phyloP scores from a whole-genome alignment of 2,888 invertebrate species.

The Euproctis similis region DNA sequence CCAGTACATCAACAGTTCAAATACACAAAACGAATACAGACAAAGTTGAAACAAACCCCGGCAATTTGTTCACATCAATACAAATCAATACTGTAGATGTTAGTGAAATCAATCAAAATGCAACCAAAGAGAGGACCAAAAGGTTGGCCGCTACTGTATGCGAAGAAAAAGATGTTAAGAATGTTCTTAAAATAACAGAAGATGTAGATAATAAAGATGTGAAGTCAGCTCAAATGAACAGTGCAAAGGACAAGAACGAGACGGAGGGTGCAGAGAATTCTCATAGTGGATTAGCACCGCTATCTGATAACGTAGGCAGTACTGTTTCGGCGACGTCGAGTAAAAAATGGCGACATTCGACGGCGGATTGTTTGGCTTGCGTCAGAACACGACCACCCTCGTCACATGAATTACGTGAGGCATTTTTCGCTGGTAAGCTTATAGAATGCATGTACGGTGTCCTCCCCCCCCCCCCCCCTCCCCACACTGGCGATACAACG shows the following conservation, averaged over 20 bases:
- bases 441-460: slow-evolving; percentile 1
- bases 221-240: background rate
- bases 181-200: slow-evolving; percentile 11
- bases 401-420: slow-evolving; percentile 62
- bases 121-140: slow-evolving; percentile 29
- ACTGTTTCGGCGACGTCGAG: slow-evolving; percentile 4
- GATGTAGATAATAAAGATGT: slow-evolving; percentile 17
- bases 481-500: too few species aligned
- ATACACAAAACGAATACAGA: slow-evolving; percentile 18
- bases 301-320: slow-evolving; percentile 12
- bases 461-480: background rate
- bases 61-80: slow-evolving; percentile 15
- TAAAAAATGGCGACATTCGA: slow-evolving; percentile 45
- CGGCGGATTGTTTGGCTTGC: slow-evolving; percentile 55
- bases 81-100: slow-evolving; percentile 10
- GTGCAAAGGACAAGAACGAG: slow-evolving; percentile 6
- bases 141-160: slow-evolving; percentile 11
- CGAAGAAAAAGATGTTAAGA: slow-evolving; percentile 8
- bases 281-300: slow-evolving; percentile 12
- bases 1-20: slow-evolving; percentile 16
- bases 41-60: slow-evolving; percentile 14
- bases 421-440: slow-evolving; percentile 60
- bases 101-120: slow-evolving; percentile 11
- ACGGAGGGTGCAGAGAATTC: slow-evolving; percentile 13
- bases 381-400: slow-evolving; percentile 57